A percentile compares a stretch with the other conserved stretches of the same genome.
Conservation (phyloP, 2,888 invertebrate genomes). For the Tanytarsus gracilentus region DNA sequence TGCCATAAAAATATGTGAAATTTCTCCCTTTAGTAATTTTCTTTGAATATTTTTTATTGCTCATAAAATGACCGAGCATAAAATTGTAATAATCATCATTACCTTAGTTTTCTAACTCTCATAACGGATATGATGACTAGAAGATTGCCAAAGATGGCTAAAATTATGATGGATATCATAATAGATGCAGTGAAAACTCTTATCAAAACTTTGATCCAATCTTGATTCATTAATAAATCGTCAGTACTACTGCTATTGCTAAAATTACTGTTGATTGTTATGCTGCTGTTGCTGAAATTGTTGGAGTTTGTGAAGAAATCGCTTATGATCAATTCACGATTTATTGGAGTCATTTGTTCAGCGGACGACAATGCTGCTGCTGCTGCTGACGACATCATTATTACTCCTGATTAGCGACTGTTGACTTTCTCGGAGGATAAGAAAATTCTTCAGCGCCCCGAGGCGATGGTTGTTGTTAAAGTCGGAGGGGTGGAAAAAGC, state of each 20-base stretch:
- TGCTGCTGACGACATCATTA: neutral
- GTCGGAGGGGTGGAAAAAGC: neutral
- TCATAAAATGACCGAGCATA: neutral
- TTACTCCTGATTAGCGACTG: neutral
- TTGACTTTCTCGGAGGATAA: no score
- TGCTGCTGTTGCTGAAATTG: neutral
- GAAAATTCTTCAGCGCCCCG: no score
- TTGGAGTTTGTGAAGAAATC: constrained; percentile 3
- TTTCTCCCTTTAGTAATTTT: no score
- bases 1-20: no score
- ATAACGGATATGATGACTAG: constrained; percentile 81
- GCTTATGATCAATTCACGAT: neutral
- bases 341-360: constrained; percentile 16
- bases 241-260: constrained; percentile 25
- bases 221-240: constrained; percentile 34
- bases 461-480: neutral
- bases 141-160: constrained; percentile 82
- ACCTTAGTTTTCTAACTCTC: constrained; percentile 57
- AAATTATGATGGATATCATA: constrained; percentile 79
- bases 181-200: constrained; percentile 64
- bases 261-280: constrained; percentile 24
- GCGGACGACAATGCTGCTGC: constrained; percentile 4
- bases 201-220: constrained; percentile 51
- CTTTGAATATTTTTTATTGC: no score
- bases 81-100: constrained; percentile 31